Base-by-base conservation (phyloP, 2,888 invertebrate genomes). In the Exocentrus adspersus region DNA sequence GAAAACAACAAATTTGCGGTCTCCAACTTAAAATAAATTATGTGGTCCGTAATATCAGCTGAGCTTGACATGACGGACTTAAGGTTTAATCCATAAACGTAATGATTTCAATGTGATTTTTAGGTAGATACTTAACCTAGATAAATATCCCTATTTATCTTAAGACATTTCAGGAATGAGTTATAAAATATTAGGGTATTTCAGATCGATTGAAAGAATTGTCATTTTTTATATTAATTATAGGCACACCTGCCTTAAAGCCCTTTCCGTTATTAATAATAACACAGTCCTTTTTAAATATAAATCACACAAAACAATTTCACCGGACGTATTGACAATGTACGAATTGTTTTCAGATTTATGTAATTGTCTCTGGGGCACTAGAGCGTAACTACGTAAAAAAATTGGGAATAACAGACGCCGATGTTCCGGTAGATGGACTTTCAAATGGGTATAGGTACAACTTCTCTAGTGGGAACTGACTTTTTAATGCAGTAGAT, bases 261-360 rank as follows among this genome's bases (percentile, higher is more conserved):
- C 67, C 67, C 63, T 65, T 69, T 68, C 70, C 71, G 72, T 71
- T 70, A 70, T 61, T 66, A 64, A 54, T 68, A 68, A 68, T 70
- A 68, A 68, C 53, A 58, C 60, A 64, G 64, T 50, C 45, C 56
- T 70, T 64, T 64, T 62, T 59, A 65, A n/a, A 52, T 64, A 63
- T 64, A 66, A 70, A 70, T 54, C 37, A 58, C 46, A 42, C 57
- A 62, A 57, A 62, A 61, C 61, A 61, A 61, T 54, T 50, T 54
- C 52, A 65, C 74, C 72, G 74, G 72, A 74, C 72, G 70, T 67
- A 64, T 64, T 70, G 70, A 73, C 72, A 74, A 73, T 74, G 65
- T 68, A 60, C 60, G 64, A 72, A 68, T 67, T 70, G 71, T 73
- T 74, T 71, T 60, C 72, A 74, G 74, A 75, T 75, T 75, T 75